phyloP scores from a whole-genome alignment of 2,113 vertebrate genomes.

The Podilymbus podiceps region DNA sequence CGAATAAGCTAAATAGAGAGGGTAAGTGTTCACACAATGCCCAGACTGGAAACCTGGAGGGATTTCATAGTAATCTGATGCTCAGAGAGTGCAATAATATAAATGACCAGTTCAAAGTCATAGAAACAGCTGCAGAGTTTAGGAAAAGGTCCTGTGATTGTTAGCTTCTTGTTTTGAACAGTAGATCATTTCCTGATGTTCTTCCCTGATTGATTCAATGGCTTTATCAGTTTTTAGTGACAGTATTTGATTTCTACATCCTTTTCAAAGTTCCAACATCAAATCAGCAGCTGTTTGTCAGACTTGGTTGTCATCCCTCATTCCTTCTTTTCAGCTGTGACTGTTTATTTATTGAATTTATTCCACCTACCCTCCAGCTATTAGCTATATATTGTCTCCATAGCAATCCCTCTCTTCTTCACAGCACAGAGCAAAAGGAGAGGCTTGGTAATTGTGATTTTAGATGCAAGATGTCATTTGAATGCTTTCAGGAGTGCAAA shows the following conservation, averaged over 20 bases:
- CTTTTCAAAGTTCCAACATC: conserved; percentile 12
- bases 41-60: not conserved
- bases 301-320: not conserved
- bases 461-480: conserved; percentile 47
- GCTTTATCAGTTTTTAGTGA: not conserved
- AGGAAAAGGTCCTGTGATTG: not conserved
- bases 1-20: not conserved
- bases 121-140: not conserved
- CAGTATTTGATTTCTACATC: conserved; percentile 3
- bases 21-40: not conserved
- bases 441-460: conserved; percentile 40
- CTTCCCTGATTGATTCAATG: not conserved
- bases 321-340: conserved; percentile 18
- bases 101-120: not conserved
- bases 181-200: not conserved
- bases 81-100: not conserved
- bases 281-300: conserved; percentile 51
- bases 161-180: not conserved
- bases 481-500: conserved; percentile 11
- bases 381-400: conserved; percentile 61
- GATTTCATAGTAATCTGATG: conserved; percentile 1
- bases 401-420: conserved; percentile 48
- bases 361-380: conserved; percentile 55
- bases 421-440: conserved; percentile 16
- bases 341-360: conserved; percentile 60